phyloP scores from a whole-genome alignment of 2,888 invertebrate species.

The Pedicia rivosa region DNA sequence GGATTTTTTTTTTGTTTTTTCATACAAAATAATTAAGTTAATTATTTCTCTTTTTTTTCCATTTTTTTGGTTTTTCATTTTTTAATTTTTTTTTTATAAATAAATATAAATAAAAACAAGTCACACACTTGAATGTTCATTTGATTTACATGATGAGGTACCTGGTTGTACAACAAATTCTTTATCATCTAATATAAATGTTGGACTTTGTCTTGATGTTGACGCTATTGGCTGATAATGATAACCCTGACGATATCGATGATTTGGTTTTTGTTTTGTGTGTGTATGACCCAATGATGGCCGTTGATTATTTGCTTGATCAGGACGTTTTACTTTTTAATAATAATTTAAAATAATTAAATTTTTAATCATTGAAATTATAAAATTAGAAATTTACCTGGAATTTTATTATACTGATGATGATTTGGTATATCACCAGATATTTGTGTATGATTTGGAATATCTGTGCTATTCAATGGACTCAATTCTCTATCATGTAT shows the following conservation, averaged over 20 bases:
- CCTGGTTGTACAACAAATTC: slow-evolving; percentile 23
- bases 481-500: slow-evolving; percentile 35
- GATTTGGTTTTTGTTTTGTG: slow-evolving; percentile 31
- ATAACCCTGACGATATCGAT: slow-evolving; percentile 32
- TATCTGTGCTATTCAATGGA: slow-evolving; percentile 33
- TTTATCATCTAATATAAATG: slow-evolving; percentile 30
- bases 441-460: slow-evolving; percentile 23
- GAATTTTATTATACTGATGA: slow-evolving; percentile 21
- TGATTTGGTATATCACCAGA: slow-evolving; percentile 24
- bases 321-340: slow-evolving; percentile 30
- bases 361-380: too few species aligned
- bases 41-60: not conserved
- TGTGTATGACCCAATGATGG: slow-evolving; percentile 32
- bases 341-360: not conserved
- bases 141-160: slow-evolving; percentile 33
- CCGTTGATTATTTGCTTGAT: slow-evolving; percentile 32
- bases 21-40: too few species aligned
- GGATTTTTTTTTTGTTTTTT: too few species aligned
- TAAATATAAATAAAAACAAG: slow-evolving; percentile 1
- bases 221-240: slow-evolving; percentile 34
- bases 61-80: too few species aligned
- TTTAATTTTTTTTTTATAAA: too few species aligned
- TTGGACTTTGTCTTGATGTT: slow-evolving; percentile 37
- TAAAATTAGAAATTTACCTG: slow-evolving; percentile 3
- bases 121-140: slow-evolving; percentile 34